Evolutionary conservation across 2,888 invertebrate species (phyloP).

Genomic region (Crioceris asparagi): DNA sequence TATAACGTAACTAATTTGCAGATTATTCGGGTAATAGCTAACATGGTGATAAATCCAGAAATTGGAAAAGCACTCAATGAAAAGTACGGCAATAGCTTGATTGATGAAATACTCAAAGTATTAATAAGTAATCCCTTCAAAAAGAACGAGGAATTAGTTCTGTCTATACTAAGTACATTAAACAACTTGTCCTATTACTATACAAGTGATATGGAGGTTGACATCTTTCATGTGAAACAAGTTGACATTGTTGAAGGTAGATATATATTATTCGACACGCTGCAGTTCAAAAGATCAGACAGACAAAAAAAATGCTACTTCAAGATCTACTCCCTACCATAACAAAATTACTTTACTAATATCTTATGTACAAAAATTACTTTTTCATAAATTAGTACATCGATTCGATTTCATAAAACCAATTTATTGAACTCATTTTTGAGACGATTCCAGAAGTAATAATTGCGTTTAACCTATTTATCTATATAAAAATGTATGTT

Average conservation of each 20-base stretch:
- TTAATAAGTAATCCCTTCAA: slow-evolving; percentile 39
- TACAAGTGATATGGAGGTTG: slow-evolving; percentile 36
- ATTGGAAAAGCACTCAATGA: slow-evolving; percentile 58
- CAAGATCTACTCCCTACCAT: no score
- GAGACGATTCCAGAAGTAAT: no score
- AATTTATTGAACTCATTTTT: no score
- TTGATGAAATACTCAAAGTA: slow-evolving; percentile 38
- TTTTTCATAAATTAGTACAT: no score
- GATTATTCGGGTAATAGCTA: slow-evolving; percentile 76
- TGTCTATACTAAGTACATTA: slow-evolving; percentile 68
- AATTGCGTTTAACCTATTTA: no score
- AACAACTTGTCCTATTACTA: slow-evolving; percentile 78
- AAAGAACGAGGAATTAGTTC: slow-evolving; percentile 60
- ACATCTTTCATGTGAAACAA: slow-evolving; percentile 41
- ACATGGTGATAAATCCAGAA: slow-evolving; percentile 66
- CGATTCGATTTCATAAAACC: no score
- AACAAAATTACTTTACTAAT: no score
- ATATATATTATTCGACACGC: no score
- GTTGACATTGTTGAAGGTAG: slow-evolving; percentile 41
- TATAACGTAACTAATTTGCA: slow-evolving; percentile 24
- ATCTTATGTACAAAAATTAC: no score
- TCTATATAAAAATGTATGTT: no score
- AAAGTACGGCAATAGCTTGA: slow-evolving; percentile 32
- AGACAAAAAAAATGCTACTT: no score
- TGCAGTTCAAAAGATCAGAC: no score